Percentiles rank a stretch among this genome's conserved stretches.
Conservation (phyloP, 2,113 vertebrate genomes). For the Campylomormyrus tamandua region DNA sequence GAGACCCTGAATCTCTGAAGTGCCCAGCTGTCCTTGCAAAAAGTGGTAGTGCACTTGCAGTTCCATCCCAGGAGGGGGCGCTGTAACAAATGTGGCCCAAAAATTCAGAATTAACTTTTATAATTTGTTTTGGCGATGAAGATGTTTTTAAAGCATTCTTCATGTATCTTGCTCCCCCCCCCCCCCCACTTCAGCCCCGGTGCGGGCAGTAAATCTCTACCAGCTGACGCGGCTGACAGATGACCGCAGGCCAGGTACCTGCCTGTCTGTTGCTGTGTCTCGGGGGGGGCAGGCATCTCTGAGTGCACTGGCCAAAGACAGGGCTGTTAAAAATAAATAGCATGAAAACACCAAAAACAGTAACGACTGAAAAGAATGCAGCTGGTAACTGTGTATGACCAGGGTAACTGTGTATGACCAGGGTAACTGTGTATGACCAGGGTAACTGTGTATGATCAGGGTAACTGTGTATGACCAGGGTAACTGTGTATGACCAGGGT, state of each 20-base stretch:
- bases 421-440: neutral
- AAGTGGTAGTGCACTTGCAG: neutral
- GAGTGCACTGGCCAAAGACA: neutral
- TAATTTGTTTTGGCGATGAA: conserved; percentile 6
- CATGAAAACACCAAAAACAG: neutral
- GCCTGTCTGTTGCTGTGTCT: conserved; percentile 9
- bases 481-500: neutral
- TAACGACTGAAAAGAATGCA: neutral
- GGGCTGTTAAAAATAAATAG: neutral
- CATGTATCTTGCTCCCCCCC: conserved; percentile 5
- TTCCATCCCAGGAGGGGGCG: neutral
- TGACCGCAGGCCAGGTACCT: neutral
- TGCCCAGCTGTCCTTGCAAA: neutral
- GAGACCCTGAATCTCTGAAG: neutral
- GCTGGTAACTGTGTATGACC: neutral
- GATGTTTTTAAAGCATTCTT: conserved; percentile 7
- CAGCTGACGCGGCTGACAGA: neutral
- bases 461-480: neutral
- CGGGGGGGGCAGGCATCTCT: neutral
- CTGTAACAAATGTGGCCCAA: conserved; percentile 11
- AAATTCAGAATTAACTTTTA: neutral
- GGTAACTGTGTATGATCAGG: too few species aligned
- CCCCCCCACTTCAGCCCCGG: neutral
- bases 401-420: too few species aligned
- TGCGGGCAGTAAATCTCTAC: conserved; percentile 2